A percentile compares a stretch with the other conserved stretches of the same genome.
phyloP scores from a whole-genome alignment of 2,888 invertebrate species.

The Gandaritis pyraliata region DNA sequence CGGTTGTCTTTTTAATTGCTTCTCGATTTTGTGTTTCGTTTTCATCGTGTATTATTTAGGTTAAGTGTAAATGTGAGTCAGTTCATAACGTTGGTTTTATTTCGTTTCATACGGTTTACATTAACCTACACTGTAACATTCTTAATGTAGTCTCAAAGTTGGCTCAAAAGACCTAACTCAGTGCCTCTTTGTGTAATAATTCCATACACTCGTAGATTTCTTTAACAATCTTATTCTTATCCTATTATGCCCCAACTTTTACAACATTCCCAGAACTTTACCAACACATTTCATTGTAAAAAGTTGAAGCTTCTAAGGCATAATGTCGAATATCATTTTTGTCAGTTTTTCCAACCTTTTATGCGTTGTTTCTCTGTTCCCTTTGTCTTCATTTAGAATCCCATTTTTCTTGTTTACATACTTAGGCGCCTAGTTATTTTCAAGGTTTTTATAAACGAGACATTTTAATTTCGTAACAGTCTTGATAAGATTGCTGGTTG shows the following conservation, averaged over 20 bases:
- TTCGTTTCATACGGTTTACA: no score
- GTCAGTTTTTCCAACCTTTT: constrained; percentile 57
- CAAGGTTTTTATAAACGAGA: constrained; percentile 36
- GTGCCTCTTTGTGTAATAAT: no score
- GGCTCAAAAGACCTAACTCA: no score
- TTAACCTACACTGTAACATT: no score
- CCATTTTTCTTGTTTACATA: constrained; percentile 74
- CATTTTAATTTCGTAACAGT: constrained; percentile 36
- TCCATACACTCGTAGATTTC: neutral
- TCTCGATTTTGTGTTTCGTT: no score
- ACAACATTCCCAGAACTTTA: constrained; percentile 31
- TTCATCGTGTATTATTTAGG: no score
- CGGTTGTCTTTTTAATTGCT: constrained; percentile 47
- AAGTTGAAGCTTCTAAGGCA: constrained; percentile 44
- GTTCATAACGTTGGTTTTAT: no score
- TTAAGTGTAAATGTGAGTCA: no score
- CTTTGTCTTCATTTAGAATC: constrained; percentile 71
- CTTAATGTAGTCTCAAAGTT: no score
- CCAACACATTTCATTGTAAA: constrained; percentile 46
- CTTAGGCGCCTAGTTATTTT: constrained; percentile 55
- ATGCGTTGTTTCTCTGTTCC: constrained; percentile 54
- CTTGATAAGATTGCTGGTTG: constrained; percentile 31
- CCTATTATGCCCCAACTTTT: constrained; percentile 16
- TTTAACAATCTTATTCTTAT: constrained; percentile 18
- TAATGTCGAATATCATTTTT: constrained; percentile 64